Base-by-base conservation (phyloP, 1,140 invertebrate species). In the Magallana ariakensis region DNA sequence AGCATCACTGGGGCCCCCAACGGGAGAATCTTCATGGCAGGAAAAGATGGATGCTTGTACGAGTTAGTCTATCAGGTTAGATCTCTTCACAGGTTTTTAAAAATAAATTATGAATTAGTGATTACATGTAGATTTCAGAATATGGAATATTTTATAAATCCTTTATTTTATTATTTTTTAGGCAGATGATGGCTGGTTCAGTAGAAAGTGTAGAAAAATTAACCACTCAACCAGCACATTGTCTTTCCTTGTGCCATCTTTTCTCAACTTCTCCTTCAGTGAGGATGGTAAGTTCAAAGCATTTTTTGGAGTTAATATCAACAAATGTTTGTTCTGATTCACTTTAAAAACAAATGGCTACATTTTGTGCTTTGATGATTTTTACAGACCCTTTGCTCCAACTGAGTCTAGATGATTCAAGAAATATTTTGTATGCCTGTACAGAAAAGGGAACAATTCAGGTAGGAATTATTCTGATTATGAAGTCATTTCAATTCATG, bases 1-100 rank as follows among this genome's bases (percentile, higher is more conserved):
- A 97, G 96, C 84, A 97, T 99, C 84, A 96, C 96, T 80, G 97
- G 98, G 56, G 97, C 97, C 1, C 95, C 95, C 46, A 96, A 96
- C 93, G 99, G 99, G 0, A 96, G 99, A 90, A 97, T 99, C 91
- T 99, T 99, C 94, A 96, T 99, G 92, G 98, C 98, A 46, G 98
- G 97, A 60, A 97, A 97, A 94, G 98, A 99, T 95, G 98, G 99
- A 15, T 97, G 97, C 91, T 94, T 99, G 1, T 99, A 98, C 96
- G 99, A 99, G 96, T 96, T 99, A 90, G 96, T 96, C 91, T 99
- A 99, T 95, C 97, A 98, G 95, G 97, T 57, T 84, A 57, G 57
- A 58, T 16, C 16, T 11, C 10, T 16, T 58, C 4, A 15, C n/a
- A 80, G 26, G 4, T 13, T 19, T 22, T 33, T 46, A 4, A 46